Conservation (phyloP, 2,888 invertebrate species). For the Argynnis bischoffii region DNA sequence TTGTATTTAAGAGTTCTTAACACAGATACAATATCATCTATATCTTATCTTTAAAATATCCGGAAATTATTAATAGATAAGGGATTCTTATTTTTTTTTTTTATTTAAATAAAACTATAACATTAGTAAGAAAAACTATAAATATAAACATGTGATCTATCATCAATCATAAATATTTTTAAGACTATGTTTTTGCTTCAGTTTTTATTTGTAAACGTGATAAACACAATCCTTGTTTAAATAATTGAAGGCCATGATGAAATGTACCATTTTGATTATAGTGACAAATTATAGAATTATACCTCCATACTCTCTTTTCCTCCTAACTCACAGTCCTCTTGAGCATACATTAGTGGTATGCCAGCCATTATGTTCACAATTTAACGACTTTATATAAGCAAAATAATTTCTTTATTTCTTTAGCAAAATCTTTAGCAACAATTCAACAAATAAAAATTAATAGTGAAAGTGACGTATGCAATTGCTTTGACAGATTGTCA, state of each 20-base stretch:
- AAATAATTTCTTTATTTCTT: conserved; percentile 25
- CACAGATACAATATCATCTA: neutral
- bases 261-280: conserved; percentile 26
- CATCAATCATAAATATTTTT: neutral
- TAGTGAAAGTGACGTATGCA: conserved; percentile 37
- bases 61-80: neutral
- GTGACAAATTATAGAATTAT: conserved; percentile 37
- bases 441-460: conserved; percentile 15
- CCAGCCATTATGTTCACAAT: conserved; percentile 64
- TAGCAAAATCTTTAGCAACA: neutral
- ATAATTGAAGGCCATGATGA: conserved; percentile 36
- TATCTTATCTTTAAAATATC: conserved; percentile 15
- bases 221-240: conserved; percentile 32
- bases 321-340: conserved; percentile 86
- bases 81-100: neutral
- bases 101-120: neutral
- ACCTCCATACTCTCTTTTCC: conserved; percentile 83
- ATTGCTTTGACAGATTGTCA: conserved; percentile 17
- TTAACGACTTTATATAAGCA: conserved; percentile 9
- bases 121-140: neutral
- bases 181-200: neutral
- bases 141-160: neutral
- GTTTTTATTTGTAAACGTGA: neutral
- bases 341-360: conserved; percentile 83
- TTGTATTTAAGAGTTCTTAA: neutral